Evolutionary conservation across 1,140 invertebrate genomes (phyloP).

Genomic region (Helicoverpa armigera): DNA sequence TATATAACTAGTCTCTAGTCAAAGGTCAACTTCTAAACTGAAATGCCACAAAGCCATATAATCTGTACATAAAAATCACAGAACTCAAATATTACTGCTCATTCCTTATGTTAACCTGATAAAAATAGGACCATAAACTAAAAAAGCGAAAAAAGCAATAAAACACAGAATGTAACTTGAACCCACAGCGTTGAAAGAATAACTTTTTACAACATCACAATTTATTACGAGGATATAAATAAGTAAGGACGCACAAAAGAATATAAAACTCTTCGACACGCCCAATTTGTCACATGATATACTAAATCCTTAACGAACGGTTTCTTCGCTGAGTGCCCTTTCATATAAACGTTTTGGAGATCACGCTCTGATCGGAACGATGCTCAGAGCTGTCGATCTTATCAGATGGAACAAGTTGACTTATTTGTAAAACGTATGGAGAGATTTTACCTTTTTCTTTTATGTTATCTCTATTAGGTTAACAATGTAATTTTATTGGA

Average conservation of each 20-base stretch:
- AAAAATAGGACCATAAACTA: constrained; percentile 7
- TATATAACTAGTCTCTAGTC: no score
- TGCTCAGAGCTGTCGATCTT: constrained; percentile 17
- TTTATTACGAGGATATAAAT: constrained; percentile 35
- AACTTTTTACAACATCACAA: constrained; percentile 21
- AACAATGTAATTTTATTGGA: no score
- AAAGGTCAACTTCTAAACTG: no score
- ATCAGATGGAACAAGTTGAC: background rate
- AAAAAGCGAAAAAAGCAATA: constrained; percentile 1
- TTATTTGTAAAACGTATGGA: constrained; percentile 19
- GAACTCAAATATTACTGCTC: background rate
- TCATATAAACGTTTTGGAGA: background rate
- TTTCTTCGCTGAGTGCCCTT: constrained; percentile 20
- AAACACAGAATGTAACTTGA: constrained; percentile 20
- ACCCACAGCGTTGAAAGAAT: constrained; percentile 10
- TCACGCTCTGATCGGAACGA: background rate
- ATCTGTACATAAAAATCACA: background rate
- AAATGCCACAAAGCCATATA: background rate
- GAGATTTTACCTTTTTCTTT: background rate
- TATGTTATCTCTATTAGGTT: no score
- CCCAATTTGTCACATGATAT: constrained; percentile 34
- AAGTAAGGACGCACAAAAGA: constrained; percentile 1
- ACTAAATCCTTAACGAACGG: constrained; percentile 30
- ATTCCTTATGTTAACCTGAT: background rate
- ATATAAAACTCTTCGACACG: constrained; percentile 22